phyloP scores from a whole-genome alignment of 2,888 invertebrate species.

The Mystacides longicornis region DNA sequence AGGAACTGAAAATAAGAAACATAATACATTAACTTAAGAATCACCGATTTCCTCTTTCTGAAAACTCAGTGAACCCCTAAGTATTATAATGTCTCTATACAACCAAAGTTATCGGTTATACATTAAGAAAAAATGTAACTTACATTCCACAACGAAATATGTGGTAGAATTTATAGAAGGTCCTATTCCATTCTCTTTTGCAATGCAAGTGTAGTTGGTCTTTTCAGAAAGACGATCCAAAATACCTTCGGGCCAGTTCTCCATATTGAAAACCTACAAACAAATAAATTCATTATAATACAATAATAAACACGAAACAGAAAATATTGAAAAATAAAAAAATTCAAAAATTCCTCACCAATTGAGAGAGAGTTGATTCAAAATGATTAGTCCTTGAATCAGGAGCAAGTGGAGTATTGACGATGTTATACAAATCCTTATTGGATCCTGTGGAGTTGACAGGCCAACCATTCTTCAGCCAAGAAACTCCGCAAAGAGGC shows the following conservation, averaged over 20 bases:
- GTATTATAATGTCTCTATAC: no score
- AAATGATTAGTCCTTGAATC: slow-evolving; percentile 65
- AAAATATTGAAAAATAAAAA: neutral
- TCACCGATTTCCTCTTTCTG: neutral
- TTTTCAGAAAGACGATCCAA: slow-evolving; percentile 62
- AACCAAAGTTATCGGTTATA: no score
- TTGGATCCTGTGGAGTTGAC: slow-evolving; percentile 47
- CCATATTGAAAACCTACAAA: slow-evolving; percentile 60
- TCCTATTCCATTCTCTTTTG: slow-evolving; percentile 59
- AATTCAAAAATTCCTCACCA: slow-evolving; percentile 42
- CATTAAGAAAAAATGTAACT: slow-evolving; percentile 34
- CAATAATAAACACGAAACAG: neutral
- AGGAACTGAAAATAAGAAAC: slow-evolving; percentile 62
- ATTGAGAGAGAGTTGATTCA: slow-evolving; percentile 65
- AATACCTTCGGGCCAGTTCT: slow-evolving; percentile 61
- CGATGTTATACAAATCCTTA: slow-evolving; percentile 50
- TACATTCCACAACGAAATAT: slow-evolving; percentile 71
- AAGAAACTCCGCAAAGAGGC: slow-evolving; percentile 64
- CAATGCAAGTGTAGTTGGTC: slow-evolving; percentile 66
- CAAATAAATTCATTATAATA: slow-evolving; percentile 6
- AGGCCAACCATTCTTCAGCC: slow-evolving; percentile 61
- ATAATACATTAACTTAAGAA: neutral
- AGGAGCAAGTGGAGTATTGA: slow-evolving; percentile 52
- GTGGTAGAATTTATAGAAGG: slow-evolving; percentile 63
- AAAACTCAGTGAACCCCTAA: no score